Base-by-base conservation (phyloP, 2,888 invertebrate genomes). In the Dioctria rufipes region DNA sequence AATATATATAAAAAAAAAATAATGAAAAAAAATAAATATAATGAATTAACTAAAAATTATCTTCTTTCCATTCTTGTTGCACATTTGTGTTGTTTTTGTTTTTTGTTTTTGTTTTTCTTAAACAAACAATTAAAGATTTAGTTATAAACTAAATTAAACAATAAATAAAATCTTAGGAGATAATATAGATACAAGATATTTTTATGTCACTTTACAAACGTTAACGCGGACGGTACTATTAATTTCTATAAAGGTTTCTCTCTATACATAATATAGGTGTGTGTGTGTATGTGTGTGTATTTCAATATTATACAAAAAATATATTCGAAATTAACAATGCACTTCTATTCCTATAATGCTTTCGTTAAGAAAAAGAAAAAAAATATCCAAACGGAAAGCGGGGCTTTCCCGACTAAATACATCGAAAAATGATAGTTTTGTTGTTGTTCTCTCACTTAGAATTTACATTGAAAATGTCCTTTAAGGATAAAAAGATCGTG, bases 141-240 rank as follows among this genome's bases (percentile, higher is more conserved):
- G 25, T 25, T 25, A 25, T 1, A 25, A 25, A 25, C 25, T 25
- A 25, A 25, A 25, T 25, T 25, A 25, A 25, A 25, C 25, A 25
- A 25, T 25, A 25, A 25, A 25, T 25, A 25, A 25, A 25, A 25
- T 25, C 25, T 25, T 25, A 46, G 49, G 49, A 46, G 49, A 46
- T 46, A 65, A 5, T 25, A 40, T 40, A 43, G n/a, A 40, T 66
- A 66, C 66, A n/a, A 43, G 25, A 25, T 25, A 25, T n/a, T 66
- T 37, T 61, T 39, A 61, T 4, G 61, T 51, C 39, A 54, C 42
- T 73, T 58, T 58, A 73, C 60, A 73, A 77, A 77, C 51, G 77
- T 77, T 77, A 63, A 77, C 77, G 77, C 77, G 77, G 77, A 77
- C 77, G 77, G 77, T 77, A 77, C 63, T 77, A 77, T 77, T 61